Evolutionary conservation across 2,113 vertebrate genomes (phyloP), one percentile per base, ranked within the genome.

Genomic region (Myotis yumanensis): DNA sequence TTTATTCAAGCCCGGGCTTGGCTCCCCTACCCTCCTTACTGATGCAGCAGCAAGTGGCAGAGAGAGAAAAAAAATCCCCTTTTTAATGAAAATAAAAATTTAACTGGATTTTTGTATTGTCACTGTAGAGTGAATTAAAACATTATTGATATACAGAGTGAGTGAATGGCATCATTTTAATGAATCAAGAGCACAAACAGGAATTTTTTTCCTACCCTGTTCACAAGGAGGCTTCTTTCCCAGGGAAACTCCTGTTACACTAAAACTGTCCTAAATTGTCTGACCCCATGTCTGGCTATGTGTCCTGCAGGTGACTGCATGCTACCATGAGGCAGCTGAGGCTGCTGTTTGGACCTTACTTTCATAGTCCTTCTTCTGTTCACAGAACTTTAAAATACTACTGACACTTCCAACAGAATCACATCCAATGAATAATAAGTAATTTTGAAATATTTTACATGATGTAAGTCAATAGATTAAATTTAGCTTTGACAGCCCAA

Each of bases 121-220:
- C 83, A 68, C 9, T 69, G 12, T 32, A 80, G 1, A 87, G 15
- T 91, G 7, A 69, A 59, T n/a, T 86, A 86, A 93, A 92, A 84
- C 54, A 92, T 20, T 54, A 68, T 12, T 12, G 17, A 95, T 66
- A 69, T 2, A 32, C 1, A 90, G 17, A 95, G 40, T 11, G 3
- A 93, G 37, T 46, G 59, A 90, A 90, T 28, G 40, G 51, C 32
- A 92, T 93, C 30, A 95, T 85, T 94, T 96, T 88, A 93, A 94
- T 43, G 30, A 85, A 77, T 72, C 40, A 68, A 89, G 28, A 88
- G 11, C 30, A 96, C 14, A 28, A 86, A 95, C 5, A 71, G 28
- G 22, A 8, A 5, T 51, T 59, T 43, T 68, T 77, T 51, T 2
- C 2, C 66, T n/a, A 66, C 7, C n/a, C 52, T 81, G 37, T 64